Base-by-base conservation (phyloP, 2,888 invertebrate genomes). In the Ferdinandea cuprea region DNA sequence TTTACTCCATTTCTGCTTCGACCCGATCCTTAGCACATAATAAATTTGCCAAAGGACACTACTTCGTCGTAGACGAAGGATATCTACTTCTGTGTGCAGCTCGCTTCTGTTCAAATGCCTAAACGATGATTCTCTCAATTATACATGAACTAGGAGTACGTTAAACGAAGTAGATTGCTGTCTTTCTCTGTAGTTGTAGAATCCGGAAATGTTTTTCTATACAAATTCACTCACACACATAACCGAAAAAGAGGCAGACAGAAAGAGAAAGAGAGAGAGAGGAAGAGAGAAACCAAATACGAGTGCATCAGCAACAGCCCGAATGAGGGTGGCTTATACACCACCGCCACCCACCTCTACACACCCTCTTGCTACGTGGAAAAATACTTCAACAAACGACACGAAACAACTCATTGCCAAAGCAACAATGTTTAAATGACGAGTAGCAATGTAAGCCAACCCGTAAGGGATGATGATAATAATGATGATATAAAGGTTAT, bases 391-490 rank as follows among this genome's bases (percentile, higher is more conserved):
- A n/a, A 21, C 72, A 73, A 68, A 73, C 68, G 65, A 73, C 25
- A 76, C 78, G 68, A 54, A 72, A n/a, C n/a, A 83, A 69, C 77
- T 73, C 72, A 78, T 78, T 72, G 83, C 78, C 72, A 83, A 68
- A 83, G 83, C 83, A 83, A 83, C 83, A 83, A 83, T 83, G 83
- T 83, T 83, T 83, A 72, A 77, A 77, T 61, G 66, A 52, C 59
- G 15, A 63, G 30, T 19, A 46, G 52, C 52, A 68, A 59, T 40
- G 44, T 68, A 63, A 80, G 63, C 76, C 63, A 83, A 77, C 54
- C 68, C 77, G 61, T 83, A 83, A 83, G 83, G 83, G 83, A 83
- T 83, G 83, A 83, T 83, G 83, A 78, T 83, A 73, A 83, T 83
- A 83, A 83, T 83, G 72, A 78, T 73, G 83, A 73, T 78, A 83